Evolutionary conservation across 2,888 invertebrate genomes (phyloP), one percentile per base, ranked within the genome.

Genomic region (Drosophila aldrichi): DNA sequence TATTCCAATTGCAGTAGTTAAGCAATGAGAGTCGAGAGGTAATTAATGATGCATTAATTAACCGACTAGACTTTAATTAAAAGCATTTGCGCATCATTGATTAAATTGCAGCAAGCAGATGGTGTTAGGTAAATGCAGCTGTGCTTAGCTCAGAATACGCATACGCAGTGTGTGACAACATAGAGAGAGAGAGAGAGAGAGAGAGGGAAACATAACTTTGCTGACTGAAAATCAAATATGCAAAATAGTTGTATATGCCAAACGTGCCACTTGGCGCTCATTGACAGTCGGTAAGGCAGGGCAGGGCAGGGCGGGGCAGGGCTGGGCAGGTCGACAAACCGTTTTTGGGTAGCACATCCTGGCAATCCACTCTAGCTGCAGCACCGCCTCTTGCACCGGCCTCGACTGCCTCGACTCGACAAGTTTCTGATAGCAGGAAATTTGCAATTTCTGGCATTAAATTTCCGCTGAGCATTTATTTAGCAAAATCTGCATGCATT

Each of bases 361-460:
- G 56, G n/a, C 25, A 54, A 40, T 20, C 34, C 25, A n/a, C 9
- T 63, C 40, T 3, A 6, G 29, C 48, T 36, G 54, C n/a, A 14
- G 5, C 22, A 20, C 38, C 25, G 52, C 5, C 16, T 36, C 51
- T 4, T 16, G 7, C 38, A 14, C 2, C 16, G n/a, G n/a, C 40
- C 40, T 40, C 16, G 7, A 2, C 38, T 16, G 9, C 16, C 38
- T 22, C 16, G 46, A 3, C 48, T 65, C 60, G 59, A 72, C 71
- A 74, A 77, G 77, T 77, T 78, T 82, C 77, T 83, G 86, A 83
- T 83, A 86, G 56, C 81, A 83, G 82, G 82, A 83, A 83, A 83
- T 83, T 83, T 83, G 82, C 82, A 83, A 83, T 83, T 83, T 86
- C 86, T 82, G 82, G 81, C 79, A 83, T 82, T 82, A 81, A 86